These are phyloP conservation scores for Erythrocebus patas DNA, from an alignment of 2,113 vertebrate species.

Conservation along the genomic window DNA sequence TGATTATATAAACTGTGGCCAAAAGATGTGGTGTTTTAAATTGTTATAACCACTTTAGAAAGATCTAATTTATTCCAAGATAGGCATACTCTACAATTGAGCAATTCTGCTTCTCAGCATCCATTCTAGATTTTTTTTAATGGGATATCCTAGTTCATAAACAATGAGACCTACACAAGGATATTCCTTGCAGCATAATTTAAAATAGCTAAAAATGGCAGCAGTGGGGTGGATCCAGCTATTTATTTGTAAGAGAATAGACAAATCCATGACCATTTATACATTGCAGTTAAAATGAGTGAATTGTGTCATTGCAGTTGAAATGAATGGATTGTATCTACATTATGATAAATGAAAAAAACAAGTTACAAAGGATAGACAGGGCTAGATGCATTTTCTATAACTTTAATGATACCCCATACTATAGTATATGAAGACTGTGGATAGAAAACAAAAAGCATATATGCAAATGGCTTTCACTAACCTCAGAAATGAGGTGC, in stretches of 20 bases:
- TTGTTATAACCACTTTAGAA: slow-evolving; percentile 36
- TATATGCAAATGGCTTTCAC: background rate
- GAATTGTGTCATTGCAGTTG: background rate
- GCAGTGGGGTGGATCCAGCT: background rate
- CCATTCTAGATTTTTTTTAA: background rate
- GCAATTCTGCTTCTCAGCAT: background rate
- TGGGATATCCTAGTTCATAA: background rate
- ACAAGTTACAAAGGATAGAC: background rate
- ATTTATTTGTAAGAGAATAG: background rate
- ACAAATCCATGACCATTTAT: background rate
- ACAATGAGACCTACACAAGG: background rate
- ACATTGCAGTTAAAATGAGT: background rate
- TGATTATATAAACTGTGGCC: slow-evolving; percentile 14
- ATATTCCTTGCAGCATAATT: background rate
- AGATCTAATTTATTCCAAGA: slow-evolving; percentile 25
- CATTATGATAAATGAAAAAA: background rate
- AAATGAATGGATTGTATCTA: background rate
- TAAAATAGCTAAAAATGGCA: background rate
- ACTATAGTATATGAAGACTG: background rate
- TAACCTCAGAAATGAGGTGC: background rate
- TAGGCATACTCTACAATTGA: background rate
- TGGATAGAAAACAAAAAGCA: background rate
- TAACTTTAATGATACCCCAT: background rate
- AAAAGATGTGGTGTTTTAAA: slow-evolving; percentile 20
- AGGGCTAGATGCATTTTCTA: background rate